phyloP scores from a whole-genome alignment of 2,888 invertebrate species.

The Phlogophora meticulosa region DNA sequence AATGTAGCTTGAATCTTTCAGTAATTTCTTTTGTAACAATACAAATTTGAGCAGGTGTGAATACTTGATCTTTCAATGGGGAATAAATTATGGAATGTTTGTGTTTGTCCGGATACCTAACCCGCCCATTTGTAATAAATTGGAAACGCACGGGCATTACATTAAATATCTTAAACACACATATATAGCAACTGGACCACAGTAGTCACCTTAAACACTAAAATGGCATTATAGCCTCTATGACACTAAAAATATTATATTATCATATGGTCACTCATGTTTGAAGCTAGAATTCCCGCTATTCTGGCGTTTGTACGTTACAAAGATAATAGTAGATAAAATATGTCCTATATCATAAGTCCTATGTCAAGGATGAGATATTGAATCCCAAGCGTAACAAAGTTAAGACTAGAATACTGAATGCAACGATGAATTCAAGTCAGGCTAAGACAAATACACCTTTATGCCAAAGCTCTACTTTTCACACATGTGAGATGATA shows the following conservation, averaged over 20 bases:
- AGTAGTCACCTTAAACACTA: constrained; percentile 26
- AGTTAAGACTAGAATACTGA: too few species aligned
- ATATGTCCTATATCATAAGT: too few species aligned
- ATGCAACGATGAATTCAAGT: too few species aligned
- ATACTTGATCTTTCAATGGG: neutral
- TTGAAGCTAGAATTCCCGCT: constrained; percentile 7
- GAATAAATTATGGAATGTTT: neutral
- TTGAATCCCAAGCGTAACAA: too few species aligned
- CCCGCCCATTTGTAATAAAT: neutral
- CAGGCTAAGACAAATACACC: too few species aligned
- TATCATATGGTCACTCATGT: neutral
- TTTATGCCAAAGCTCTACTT: too few species aligned
- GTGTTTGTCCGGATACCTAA: neutral
- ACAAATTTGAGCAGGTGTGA: neutral
- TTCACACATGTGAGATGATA: too few species aligned
- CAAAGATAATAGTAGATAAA: too few species aligned
- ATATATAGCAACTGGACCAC: neutral
- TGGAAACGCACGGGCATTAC: neutral
- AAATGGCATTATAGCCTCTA: constrained; percentile 20
- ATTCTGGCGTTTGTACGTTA: neutral
- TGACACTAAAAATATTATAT: constrained; percentile 8
- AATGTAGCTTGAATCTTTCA: neutral
- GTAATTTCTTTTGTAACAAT: neutral
- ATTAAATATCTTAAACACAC: neutral
- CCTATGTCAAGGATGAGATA: too few species aligned